A percentile compares a stretch with the other conserved stretches of the same genome.
Evolutionary conservation across 2,797 vertebrate genomes (phyloP).

Genomic region (Micrastur ruficollis): DNA sequence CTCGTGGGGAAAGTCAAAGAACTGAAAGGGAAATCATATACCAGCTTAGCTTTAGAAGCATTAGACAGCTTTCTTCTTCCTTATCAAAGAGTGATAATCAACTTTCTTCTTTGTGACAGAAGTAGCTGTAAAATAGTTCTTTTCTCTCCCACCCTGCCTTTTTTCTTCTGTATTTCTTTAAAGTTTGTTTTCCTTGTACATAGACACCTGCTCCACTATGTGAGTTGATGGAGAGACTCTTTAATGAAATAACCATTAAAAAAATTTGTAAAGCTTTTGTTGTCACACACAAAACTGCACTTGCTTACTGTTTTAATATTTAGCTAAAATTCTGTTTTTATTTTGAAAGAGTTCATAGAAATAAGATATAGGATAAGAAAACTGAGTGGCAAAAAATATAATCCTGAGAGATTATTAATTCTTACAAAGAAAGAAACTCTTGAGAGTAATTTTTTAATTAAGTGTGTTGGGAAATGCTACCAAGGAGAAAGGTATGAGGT

Average conservation of each 20-base stretch:
- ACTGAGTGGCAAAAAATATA: background rate
- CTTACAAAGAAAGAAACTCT: background rate
- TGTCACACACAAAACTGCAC: background rate
- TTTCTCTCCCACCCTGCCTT: background rate
- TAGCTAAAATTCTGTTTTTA: background rate
- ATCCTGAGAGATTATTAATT: background rate
- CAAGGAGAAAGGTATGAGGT: background rate
- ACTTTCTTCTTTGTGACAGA: conserved; percentile 51
- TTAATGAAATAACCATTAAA: conserved; percentile 29
- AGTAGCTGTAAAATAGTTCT: conserved; percentile 46
- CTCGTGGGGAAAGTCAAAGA: background rate
- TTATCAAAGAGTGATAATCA: conserved; percentile 67
- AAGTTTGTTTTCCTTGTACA: conserved; percentile 24
- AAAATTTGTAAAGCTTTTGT: background rate
- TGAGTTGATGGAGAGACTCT: background rate
- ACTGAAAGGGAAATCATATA: conserved; percentile 2
- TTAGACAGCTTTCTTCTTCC: conserved; percentile 54
- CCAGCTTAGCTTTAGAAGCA: conserved; percentile 26
- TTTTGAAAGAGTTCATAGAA: background rate
- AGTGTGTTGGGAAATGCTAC: background rate
- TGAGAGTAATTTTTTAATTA: background rate
- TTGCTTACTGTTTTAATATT: background rate
- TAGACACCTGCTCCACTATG: background rate
- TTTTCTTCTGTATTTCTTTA: conserved; percentile 38
- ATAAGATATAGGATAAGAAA: background rate